Conservation (phyloP, 2,888 invertebrate genomes). For the Cephonodes hylas region DNA sequence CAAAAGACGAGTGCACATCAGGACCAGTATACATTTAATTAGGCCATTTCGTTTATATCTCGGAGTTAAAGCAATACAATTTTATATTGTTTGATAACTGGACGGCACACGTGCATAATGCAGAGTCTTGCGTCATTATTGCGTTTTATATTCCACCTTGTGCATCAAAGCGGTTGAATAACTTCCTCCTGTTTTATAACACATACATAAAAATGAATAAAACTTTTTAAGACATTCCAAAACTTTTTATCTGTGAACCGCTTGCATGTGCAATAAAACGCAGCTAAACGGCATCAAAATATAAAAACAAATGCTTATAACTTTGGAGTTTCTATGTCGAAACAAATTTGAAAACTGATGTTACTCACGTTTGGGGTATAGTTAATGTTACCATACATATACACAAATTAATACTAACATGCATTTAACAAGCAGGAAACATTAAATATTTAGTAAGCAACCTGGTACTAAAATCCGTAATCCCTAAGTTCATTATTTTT, state of each 20-base stretch:
- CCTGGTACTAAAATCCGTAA: no score
- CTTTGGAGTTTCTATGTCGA: no score
- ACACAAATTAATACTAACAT: no score
- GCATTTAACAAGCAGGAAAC: no score
- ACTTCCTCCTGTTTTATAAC: conserved; percentile 4
- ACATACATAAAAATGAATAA: background rate
- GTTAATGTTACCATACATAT: no score
- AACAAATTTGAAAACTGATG: no score
- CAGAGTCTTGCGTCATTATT: background rate
- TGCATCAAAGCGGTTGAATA: conserved; percentile 6
- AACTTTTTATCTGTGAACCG: background rate
- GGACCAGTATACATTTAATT: no score
- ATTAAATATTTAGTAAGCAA: no score
- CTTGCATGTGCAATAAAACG: background rate
- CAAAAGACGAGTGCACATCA: background rate
- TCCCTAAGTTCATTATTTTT: no score
- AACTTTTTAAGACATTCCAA: background rate
- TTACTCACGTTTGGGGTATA: no score
- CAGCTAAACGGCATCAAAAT: background rate
- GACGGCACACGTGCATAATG: background rate
- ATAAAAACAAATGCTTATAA: background rate
- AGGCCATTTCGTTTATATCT: background rate
- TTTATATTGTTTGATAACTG: background rate
- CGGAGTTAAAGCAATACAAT: background rate
- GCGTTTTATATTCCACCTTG: background rate